Evolutionary conservation across 2,888 invertebrate genomes (phyloP).

Genomic region (Melanophora roralis): DNA sequence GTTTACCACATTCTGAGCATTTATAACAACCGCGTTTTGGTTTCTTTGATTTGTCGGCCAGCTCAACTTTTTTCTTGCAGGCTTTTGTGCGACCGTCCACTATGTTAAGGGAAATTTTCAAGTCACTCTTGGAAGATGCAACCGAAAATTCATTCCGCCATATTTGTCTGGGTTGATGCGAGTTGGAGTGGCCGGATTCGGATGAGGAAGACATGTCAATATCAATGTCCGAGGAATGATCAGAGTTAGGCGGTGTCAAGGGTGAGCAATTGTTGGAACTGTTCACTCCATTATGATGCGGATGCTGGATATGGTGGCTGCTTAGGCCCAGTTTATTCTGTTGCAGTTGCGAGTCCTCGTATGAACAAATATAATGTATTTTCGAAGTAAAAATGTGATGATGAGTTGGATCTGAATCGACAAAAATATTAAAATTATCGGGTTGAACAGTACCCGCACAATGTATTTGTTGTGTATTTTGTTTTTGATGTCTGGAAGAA

Average conservation of each 20-base stretch:
- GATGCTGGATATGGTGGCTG: conserved; percentile 32
- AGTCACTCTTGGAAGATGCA: conserved; percentile 59
- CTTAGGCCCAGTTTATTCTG: conserved; percentile 32
- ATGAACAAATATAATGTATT: conserved; percentile 74
- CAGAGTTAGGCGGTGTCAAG: conserved; percentile 84
- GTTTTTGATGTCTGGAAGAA: conserved; percentile 69
- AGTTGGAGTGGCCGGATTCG: conserved; percentile 71
- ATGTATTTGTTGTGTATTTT: conserved; percentile 60
- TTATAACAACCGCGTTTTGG: conserved; percentile 80
- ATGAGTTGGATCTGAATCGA: conserved; percentile 53
- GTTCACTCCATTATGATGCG: conserved; percentile 58
- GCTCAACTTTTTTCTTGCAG: conserved; percentile 66
- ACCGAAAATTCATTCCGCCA: conserved; percentile 62
- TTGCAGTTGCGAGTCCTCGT: conserved; percentile 73
- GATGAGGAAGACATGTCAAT: conserved; percentile 78
- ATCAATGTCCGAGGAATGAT: conserved; percentile 85
- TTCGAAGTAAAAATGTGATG: conserved; percentile 68
- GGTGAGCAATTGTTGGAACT: conserved; percentile 78
- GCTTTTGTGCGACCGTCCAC: conserved; percentile 74
- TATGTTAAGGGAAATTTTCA: conserved; percentile 71
- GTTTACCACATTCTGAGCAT: conserved; percentile 92
- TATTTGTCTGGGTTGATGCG: conserved; percentile 49
- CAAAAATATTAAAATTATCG: conserved; percentile 62
- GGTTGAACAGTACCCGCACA: conserved; percentile 65
- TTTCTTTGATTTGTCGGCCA: conserved; percentile 66